Base-by-base conservation (phyloP, 2,113 vertebrate species). In the Amphilophus citrinellus region DNA sequence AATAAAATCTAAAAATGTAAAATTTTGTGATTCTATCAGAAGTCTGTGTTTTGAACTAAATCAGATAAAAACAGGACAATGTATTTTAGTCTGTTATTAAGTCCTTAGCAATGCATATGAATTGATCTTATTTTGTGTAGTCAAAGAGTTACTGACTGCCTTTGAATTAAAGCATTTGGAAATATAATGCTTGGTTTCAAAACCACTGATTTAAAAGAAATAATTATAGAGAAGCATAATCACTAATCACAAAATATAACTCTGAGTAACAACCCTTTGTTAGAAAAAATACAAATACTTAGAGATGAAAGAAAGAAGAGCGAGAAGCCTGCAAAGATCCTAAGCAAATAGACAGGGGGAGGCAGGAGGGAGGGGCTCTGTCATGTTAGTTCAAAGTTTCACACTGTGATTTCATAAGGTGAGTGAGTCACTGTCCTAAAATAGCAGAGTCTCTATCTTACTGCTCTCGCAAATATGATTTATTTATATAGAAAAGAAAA, bases 401-500 rank as follows among this genome's bases (percentile, higher is more conserved):
- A 84, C 84, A 89, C 90, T 93, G 84, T 84, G 88, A 88, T 92
- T 95, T 94, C 65, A 93, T 92, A 82, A 91, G 88, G 60, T 32
- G 20, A 78, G 56, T 86, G 85, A 71, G 5, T 91, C 90, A 83
- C 35, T 18, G 60, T 62, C 44, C 91, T 10, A 63, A 92, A 94
- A 94, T 93, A 93, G 88, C 61, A 53, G 6, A 66, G 17, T 44
- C 42, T 88, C 89, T 90, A 82, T 92, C 90, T 82, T 24, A 85
- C 79, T 22, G 59, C 90, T 87, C 79, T 89, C 63, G 81, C 44
- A 58, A 65, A 73, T 24, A 89, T 94, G 32, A 93, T 89, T 95
- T 93, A 95, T 95, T 95, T 57, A 95, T 91, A 79, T 44, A 27
- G 20, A 82, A 60, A 65, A 83, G 76, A 86, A 73, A 56, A 87